A percentile compares a stretch with the other conserved stretches of the same genome.
phyloP scores from a whole-genome alignment of 1,140 invertebrate genomes.

The Halyomorpha halys region DNA sequence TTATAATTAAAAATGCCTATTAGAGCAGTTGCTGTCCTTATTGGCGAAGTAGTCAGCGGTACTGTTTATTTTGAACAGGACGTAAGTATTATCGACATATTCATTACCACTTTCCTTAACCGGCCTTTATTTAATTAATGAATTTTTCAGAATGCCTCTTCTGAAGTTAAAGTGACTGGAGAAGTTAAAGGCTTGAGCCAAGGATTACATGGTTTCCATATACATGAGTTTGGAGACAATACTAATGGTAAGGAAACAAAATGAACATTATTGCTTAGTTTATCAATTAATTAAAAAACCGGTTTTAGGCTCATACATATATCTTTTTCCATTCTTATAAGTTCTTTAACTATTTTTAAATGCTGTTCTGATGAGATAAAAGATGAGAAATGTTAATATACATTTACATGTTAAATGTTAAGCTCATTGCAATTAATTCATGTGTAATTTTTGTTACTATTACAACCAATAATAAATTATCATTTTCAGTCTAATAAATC shows the following conservation, averaged over 20 bases:
- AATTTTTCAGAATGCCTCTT: slow-evolving; percentile 13
- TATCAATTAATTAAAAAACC: neutral
- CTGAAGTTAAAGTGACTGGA: slow-evolving; percentile 53
- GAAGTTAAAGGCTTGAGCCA: slow-evolving; percentile 55
- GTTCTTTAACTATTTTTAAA: too few species aligned
- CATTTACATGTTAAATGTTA: too few species aligned
- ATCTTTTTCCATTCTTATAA: too few species aligned
- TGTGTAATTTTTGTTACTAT: too few species aligned
- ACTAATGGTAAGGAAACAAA: slow-evolving; percentile 56
- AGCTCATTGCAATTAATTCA: too few species aligned
- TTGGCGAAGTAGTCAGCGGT: slow-evolving; percentile 65
- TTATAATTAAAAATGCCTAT: slow-evolving; percentile 29
- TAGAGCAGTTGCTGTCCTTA: slow-evolving; percentile 77
- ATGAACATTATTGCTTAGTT: too few species aligned
- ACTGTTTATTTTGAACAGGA: slow-evolving; percentile 66
- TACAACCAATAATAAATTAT: too few species aligned
- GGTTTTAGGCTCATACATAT: too few species aligned
- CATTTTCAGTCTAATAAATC: too few species aligned
- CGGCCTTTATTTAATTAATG: neutral
- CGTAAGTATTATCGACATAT: slow-evolving; percentile 40
- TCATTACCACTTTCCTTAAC: neutral
- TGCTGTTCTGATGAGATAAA: too few species aligned
- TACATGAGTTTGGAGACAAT: slow-evolving; percentile 95
- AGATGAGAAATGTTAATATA: too few species aligned
- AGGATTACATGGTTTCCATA: slow-evolving; percentile 85